Evolutionary conservation across 2,797 vertebrate genomes (phyloP).

Genomic region (Falco concolor): DNA sequence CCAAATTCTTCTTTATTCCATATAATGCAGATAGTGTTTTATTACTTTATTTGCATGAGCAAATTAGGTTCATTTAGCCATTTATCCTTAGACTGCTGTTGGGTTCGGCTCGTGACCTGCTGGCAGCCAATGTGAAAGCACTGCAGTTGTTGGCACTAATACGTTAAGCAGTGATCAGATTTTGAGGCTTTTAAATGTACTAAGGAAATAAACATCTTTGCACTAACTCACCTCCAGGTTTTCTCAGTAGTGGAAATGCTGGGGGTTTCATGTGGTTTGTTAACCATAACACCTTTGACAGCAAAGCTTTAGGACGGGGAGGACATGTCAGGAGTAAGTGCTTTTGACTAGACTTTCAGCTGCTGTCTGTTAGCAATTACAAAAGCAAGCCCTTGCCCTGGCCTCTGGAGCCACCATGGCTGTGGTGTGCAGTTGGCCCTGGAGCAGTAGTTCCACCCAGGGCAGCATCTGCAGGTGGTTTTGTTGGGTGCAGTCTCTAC

Average conservation of each 20-base stretch:
- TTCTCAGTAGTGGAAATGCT: background rate
- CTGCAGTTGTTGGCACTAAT: fast-evolving
- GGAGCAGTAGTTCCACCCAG: background rate
- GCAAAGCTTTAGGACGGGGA: background rate
- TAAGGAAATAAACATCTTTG: background rate
- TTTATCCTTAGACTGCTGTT: background rate
- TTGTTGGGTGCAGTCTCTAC: background rate
- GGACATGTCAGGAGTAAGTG: background rate
- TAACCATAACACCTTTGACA: background rate
- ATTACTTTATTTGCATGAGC: background rate
- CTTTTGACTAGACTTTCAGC: background rate
- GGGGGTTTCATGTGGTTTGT: background rate
- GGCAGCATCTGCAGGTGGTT: background rate
- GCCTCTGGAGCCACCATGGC: too few species aligned
- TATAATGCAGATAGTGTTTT: background rate
- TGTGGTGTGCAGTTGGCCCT: background rate
- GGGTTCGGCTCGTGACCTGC: background rate
- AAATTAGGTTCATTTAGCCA: background rate
- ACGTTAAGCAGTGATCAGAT: background rate
- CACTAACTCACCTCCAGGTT: background rate
- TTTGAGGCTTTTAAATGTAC: background rate
- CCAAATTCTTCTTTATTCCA: background rate
- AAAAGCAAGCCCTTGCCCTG: background rate
- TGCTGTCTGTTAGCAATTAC: background rate
- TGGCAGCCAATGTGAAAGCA: background rate